Evolutionary conservation across 2,888 invertebrate genomes (phyloP).

Genomic region (Watsonalla binaria): DNA sequence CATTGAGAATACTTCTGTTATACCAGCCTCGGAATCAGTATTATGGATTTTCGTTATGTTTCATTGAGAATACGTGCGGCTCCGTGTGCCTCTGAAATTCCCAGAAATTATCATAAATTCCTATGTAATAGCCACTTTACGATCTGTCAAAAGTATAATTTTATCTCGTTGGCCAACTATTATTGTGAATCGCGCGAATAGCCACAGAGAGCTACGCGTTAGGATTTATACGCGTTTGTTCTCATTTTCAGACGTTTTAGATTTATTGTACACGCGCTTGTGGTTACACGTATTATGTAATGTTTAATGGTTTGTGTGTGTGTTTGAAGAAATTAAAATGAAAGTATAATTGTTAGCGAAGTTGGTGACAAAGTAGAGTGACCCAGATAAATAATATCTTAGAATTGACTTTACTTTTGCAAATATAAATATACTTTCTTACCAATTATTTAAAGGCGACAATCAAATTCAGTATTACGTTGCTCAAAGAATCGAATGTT

Average conservation of each 20-base stretch:
- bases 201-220: conserved; percentile 1
- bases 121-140: conserved; percentile 28
- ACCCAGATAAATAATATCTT: neutral
- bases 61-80: conserved; percentile 27
- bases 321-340: neutral
- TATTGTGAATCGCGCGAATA: conserved; percentile 10
- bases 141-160: conserved; percentile 38
- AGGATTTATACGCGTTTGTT: conserved; percentile 9
- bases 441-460: no score
- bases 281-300: neutral
- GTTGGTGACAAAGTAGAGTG: neutral
- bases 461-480: no score
- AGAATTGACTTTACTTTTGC: no score
- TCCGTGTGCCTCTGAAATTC: conserved; percentile 12
- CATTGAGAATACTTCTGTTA: no score
- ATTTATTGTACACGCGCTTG: neutral
- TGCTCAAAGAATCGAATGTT: no score
- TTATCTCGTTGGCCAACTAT: conserved; percentile 13
- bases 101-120: conserved; percentile 20
- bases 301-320: neutral
- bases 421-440: no score
- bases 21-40: no score
- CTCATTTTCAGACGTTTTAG: conserved; percentile 3
- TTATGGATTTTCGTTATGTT: neutral
- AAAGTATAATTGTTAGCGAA: neutral